phyloP scores from a whole-genome alignment of 2,888 invertebrate species.

The Onthophagus sagittarius region DNA sequence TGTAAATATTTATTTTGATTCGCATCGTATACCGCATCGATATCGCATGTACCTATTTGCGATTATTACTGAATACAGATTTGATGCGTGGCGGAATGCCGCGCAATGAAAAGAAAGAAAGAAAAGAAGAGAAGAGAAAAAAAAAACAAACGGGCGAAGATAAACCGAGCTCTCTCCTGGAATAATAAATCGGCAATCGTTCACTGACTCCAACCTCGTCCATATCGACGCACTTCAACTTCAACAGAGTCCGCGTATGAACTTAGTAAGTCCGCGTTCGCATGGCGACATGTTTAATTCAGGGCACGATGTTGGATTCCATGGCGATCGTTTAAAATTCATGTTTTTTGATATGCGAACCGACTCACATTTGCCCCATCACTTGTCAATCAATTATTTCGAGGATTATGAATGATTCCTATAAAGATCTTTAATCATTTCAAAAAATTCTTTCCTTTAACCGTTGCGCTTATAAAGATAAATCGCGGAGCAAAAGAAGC shows the following conservation, averaged over 20 bases:
- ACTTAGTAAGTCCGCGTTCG: not conserved
- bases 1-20: no score
- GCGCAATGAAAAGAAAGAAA: constrained; percentile 14
- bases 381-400: not conserved
- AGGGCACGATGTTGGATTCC: not conserved
- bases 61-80: constrained; percentile 22
- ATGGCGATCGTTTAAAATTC: not conserved
- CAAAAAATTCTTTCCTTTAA: not conserved
- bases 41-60: constrained; percentile 15
- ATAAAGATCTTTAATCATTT: not conserved
- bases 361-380: not conserved
- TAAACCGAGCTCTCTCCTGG: constrained; percentile 30
- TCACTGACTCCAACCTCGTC: constrained; percentile 39
- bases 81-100: constrained; percentile 21
- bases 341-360: not conserved
- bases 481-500: not conserved
- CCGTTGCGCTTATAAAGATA: not conserved
- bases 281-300: not conserved
- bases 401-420: not conserved
- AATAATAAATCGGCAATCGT: constrained; percentile 45
- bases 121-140: constrained; percentile 13
- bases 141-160: constrained; percentile 19
- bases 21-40: not conserved
- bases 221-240: not conserved
- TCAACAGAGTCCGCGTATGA: not conserved